phyloP scores from a whole-genome alignment of 2,113 vertebrate genomes.

The Heterotis niloticus region DNA sequence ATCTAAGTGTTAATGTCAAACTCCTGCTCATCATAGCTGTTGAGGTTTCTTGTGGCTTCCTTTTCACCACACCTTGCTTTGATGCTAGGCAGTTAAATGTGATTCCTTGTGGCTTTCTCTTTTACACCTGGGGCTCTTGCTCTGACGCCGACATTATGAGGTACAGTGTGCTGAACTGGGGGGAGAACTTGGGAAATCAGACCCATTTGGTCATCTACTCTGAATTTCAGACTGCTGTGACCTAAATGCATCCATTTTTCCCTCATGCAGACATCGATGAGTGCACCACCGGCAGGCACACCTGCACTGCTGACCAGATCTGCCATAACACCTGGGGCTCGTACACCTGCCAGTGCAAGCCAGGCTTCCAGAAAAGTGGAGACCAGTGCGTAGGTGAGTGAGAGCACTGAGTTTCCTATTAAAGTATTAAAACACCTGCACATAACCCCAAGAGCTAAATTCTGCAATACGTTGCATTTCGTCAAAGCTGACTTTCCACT shows the following conservation, averaged over 20 bases:
- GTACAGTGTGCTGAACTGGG: too few relatives aligned
- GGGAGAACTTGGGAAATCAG: not conserved
- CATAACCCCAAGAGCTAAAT: not conserved
- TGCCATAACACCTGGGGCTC: conserved; percentile 89
- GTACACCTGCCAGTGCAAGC: conserved; percentile 80
- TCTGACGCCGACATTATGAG: too few relatives aligned
- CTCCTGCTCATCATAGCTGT: not conserved
- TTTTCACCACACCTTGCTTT: too few relatives aligned
- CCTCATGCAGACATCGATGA: conserved; percentile 81
- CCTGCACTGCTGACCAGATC: conserved; percentile 76
- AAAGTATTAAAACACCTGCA: not conserved
- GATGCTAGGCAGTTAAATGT: not conserved
- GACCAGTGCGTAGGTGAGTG: conserved; percentile 86
- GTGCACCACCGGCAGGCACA: conserved; percentile 77
- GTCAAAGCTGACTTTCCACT: not conserved
- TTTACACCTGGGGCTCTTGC: too few relatives aligned
- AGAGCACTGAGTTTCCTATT: not conserved
- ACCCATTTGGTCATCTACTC: conserved; percentile 4
- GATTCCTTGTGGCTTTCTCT: not conserved
- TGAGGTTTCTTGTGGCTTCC: not conserved
- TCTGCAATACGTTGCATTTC: not conserved
- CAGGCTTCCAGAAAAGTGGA: conserved; percentile 81
- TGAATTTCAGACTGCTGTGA: conserved; percentile 10
- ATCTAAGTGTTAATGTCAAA: too few relatives aligned
- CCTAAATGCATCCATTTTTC: conserved; percentile 23